Base-by-base conservation (phyloP, 2,888 invertebrate genomes). In the Mythimna impura region DNA sequence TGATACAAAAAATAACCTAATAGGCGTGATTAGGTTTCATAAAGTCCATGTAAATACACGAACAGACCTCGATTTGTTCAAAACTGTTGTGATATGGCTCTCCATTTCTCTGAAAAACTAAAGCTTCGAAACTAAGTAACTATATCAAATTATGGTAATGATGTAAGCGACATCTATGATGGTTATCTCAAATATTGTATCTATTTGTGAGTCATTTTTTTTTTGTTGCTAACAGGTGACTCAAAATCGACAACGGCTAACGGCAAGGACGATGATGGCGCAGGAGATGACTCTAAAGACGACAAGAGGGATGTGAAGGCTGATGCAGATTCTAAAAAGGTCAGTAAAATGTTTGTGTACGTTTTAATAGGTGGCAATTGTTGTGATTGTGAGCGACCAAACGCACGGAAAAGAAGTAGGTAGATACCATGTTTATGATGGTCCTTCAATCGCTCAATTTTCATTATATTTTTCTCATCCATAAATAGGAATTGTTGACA, bases 181-280 rank as follows among this genome's bases (percentile, higher is more conserved):
- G 47, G 17, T 6, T 47, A 47, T 47, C 17, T 47, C 6, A 47
- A 47, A 47, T 47, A n/a, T 50, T 4, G 10, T 40, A 60, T 22
- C 6, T 22, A 2, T 67, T 60, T 40, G 30, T 60, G 22, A 60
- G 60, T 30, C 12, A 1, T n/a, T n/a, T 3, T 54, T 47, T 22
- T 62, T 84, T 83, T 66, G 65, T 79, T 81, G 57, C 54, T 10
- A 57, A 66, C 88, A 95, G 96, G 94, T 64, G 96, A 96, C 71
- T 89, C 91, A 54, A 96, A 96, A 86, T 94, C 95, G 60, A 91
- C 95, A 43, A 96, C 94, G 17, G 96, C 96, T 52, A 96, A 96
- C 84, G 96, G 96, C 40, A 96, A 96, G 66, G 93, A 92, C 6
- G 96, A 95, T 62, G 94, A 95, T 70, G 90, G 89, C 12, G 91